phyloP scores from a whole-genome alignment of 2,113 vertebrate genomes.

The Hydrochoerus hydrochaeris region DNA sequence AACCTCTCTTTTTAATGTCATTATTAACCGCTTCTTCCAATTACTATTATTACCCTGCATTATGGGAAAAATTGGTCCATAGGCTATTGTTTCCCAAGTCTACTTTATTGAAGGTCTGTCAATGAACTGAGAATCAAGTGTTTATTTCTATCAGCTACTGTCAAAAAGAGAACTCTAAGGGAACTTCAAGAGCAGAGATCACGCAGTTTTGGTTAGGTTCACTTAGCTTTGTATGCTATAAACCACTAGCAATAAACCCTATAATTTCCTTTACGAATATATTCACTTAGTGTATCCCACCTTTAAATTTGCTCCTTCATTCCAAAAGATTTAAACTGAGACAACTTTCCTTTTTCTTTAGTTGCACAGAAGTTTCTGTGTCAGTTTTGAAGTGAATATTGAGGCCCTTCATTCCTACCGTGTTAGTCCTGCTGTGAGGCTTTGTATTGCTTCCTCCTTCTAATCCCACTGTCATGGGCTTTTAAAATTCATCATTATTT shows the following conservation, averaged over 20 bases:
- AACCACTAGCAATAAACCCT: background rate
- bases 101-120: slow-evolving; percentile 27
- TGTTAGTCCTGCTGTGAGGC: background rate
- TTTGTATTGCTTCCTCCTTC: background rate
- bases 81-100: background rate
- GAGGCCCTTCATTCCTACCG: background rate
- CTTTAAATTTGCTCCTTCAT: background rate
- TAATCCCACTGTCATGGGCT: background rate
- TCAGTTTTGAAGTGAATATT: background rate
- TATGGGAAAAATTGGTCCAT: background rate
- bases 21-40: slow-evolving; percentile 29
- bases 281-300: background rate
- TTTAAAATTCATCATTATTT: slow-evolving; percentile 18
- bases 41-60: background rate
- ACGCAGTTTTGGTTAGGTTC: background rate
- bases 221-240: background rate
- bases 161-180: background rate
- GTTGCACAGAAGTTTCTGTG: background rate
- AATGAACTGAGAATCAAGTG: background rate
- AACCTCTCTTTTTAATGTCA: slow-evolving; percentile 1
- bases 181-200: background rate
- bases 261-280: slow-evolving; percentile 2
- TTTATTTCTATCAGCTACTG: slow-evolving; percentile 10
- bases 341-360: background rate
- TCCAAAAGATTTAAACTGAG: background rate